phyloP scores from a whole-genome alignment of 2,888 invertebrate genomes.

The Lithosia quadra region DNA sequence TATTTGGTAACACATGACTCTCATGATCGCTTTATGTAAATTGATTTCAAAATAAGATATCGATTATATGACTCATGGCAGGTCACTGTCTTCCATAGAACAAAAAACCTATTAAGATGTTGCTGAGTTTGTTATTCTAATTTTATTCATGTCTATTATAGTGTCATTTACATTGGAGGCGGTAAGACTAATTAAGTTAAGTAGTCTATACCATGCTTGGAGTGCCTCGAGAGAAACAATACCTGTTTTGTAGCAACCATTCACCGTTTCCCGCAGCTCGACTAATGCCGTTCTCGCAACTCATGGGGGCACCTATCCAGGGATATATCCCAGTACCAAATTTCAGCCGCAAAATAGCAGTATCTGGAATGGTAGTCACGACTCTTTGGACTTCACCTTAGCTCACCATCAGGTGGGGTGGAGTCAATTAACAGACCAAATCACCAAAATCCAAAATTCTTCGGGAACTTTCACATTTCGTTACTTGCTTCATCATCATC shows the following conservation, averaged over 20 bases:
- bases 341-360: too few species aligned
- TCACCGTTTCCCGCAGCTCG: too few species aligned
- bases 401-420: too few species aligned
- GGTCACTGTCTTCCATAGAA: constrained; percentile 34
- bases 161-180: not conserved
- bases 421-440: too few species aligned
- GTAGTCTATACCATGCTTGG: not conserved
- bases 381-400: too few species aligned
- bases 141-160: not conserved
- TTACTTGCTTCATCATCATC: too few species aligned
- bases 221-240: not conserved
- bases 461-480: too few species aligned
- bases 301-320: too few species aligned
- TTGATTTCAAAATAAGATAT: constrained; percentile 24
- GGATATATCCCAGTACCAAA: too few species aligned
- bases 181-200: not conserved
- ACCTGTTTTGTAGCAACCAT: not conserved
- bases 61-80: constrained; percentile 23
- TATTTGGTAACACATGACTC: constrained; percentile 18
- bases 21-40: constrained; percentile 44
- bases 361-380: too few species aligned
- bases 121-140: not conserved
- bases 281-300: too few species aligned
- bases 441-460: too few species aligned
- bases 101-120: constrained; percentile 6